A percentile compares a stretch with the other conserved stretches of the same genome.
These are phyloP conservation scores for Steinernema scapterisci DNA, from an alignment of 2,888 invertebrate genomes.

Conservation along the genomic window DNA sequence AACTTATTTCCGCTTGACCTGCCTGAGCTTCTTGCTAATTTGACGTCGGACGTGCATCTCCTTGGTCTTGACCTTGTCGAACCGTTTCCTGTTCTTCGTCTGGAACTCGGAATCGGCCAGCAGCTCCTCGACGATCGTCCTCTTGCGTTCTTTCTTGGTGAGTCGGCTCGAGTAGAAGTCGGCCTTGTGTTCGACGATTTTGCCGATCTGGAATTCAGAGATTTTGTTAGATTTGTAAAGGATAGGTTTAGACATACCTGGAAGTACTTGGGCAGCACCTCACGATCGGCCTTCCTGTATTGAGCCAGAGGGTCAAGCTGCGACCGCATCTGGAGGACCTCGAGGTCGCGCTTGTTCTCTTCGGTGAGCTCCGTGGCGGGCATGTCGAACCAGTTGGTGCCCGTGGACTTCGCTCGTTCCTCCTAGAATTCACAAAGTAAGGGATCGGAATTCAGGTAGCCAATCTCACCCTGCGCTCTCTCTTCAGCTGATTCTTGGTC, in stretches of 20 bases:
- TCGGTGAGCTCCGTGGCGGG: constrained; percentile 83
- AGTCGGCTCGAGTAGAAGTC: constrained; percentile 85
- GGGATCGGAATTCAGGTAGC: constrained; percentile 1
- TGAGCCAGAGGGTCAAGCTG: constrained; percentile 86
- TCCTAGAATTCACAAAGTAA: constrained; percentile 70
- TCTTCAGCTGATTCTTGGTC: constrained; percentile 41
- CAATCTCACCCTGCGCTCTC: constrained; percentile 40
- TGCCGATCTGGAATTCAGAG: constrained; percentile 69
- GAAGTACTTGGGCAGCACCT: constrained; percentile 87
- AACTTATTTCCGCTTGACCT: not conserved
- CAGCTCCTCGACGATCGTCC: constrained; percentile 89
- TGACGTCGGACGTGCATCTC: constrained; percentile 35
- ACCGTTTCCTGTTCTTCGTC: constrained; percentile 44
- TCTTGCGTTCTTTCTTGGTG: constrained; percentile 83
- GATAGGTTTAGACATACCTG: constrained; percentile 73
- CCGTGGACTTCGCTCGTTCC: constrained; percentile 81
- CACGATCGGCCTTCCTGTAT: constrained; percentile 85
- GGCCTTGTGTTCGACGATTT: constrained; percentile 79
- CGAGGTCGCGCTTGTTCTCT: constrained; percentile 84
- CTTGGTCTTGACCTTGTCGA: constrained; percentile 40
- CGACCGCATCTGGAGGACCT: constrained; percentile 87
- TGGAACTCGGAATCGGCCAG: constrained; percentile 83
- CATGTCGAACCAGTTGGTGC: constrained; percentile 86
- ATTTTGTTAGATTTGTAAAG: too few relatives aligned
- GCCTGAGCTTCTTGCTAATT: not conserved